Percentiles rank a stretch among this genome's conserved stretches.
phyloP scores from a whole-genome alignment of 30 jellyfish, hydroid and myxozoan species.

The Turritopsis rubra region DNA sequence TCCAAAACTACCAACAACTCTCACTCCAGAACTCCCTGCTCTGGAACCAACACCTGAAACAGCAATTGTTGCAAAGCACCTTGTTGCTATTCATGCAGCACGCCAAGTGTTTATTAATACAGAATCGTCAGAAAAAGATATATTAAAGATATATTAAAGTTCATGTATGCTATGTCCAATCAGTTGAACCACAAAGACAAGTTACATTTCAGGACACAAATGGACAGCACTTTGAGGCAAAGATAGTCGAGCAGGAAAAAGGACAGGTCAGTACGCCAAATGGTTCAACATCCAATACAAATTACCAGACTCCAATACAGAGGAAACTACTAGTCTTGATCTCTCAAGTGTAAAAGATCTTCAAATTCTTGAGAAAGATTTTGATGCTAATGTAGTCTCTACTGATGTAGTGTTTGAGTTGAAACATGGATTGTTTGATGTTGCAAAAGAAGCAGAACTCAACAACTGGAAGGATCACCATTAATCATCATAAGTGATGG shows the following conservation, averaged over 20 bases:
- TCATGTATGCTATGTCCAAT: too few relatives aligned
- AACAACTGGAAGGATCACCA: slow-evolving; percentile 28
- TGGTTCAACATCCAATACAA: slow-evolving; percentile 23
- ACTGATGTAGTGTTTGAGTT: slow-evolving; percentile 4
- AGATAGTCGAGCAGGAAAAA: slow-evolving; percentile 17
- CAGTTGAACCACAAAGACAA: too few relatives aligned
- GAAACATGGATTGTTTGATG: slow-evolving; percentile 3
- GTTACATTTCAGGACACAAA: not conserved
- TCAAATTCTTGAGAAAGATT: not conserved
- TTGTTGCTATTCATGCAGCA: not conserved
- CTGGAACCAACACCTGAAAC: not conserved
- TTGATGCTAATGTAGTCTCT: not conserved
- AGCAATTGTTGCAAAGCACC: not conserved
- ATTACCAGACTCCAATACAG: not conserved
- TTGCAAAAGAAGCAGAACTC: slow-evolving; percentile 25
- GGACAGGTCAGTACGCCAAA: slow-evolving; percentile 21
- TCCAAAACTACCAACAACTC: slow-evolving; percentile 7
- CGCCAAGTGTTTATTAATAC: not conserved
- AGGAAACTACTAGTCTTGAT: not conserved
- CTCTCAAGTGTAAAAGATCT: not conserved
- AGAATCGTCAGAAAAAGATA: not conserved
- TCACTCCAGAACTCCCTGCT: not conserved
- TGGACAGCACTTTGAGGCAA: not conserved
- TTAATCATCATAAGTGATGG: not conserved
- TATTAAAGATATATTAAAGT: too few relatives aligned